Evolutionary conservation across 2,113 vertebrate species (phyloP).

Genomic region (Dasyprocta punctata): DNA sequence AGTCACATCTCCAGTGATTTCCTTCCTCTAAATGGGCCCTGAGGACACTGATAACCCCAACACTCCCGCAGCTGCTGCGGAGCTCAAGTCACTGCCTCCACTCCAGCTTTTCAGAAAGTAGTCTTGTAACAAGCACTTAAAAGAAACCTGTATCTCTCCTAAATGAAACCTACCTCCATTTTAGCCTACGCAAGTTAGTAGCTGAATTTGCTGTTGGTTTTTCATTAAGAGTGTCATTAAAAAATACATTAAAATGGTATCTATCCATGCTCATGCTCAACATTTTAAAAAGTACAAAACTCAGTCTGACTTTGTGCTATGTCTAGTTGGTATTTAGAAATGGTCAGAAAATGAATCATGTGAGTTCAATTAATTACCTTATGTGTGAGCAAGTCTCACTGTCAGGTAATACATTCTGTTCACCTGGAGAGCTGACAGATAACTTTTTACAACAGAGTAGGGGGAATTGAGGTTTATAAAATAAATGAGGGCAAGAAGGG

Average conservation of each 20-base stretch:
- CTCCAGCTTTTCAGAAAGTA: constrained; percentile 56
- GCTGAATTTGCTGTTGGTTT: neutral
- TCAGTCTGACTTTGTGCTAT: neutral
- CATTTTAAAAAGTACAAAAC: constrained; percentile 34
- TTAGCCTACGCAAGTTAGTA: neutral
- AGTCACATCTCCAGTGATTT: constrained; percentile 65
- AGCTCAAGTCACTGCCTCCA: neutral
- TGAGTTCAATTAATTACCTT: neutral
- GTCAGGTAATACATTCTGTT: neutral
- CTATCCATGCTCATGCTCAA: neutral
- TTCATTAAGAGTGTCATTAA: constrained; percentile 12
- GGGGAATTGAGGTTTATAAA: constrained; percentile 3
- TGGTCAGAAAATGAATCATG: neutral
- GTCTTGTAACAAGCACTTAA: neutral
- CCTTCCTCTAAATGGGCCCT: constrained; percentile 67
- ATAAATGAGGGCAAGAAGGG: neutral
- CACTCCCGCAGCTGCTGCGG: constrained; percentile 1
- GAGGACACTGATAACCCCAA: constrained; percentile 44
- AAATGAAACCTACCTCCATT: neutral
- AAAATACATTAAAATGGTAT: neutral
- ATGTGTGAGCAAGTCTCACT: neutral
- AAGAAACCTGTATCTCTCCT: neutral
- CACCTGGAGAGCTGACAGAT: neutral
- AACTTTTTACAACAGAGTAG: neutral
- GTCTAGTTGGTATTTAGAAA: neutral